Evolutionary conservation across 2,113 vertebrate genomes (phyloP).

Genomic region (Ciconia boyciana): DNA sequence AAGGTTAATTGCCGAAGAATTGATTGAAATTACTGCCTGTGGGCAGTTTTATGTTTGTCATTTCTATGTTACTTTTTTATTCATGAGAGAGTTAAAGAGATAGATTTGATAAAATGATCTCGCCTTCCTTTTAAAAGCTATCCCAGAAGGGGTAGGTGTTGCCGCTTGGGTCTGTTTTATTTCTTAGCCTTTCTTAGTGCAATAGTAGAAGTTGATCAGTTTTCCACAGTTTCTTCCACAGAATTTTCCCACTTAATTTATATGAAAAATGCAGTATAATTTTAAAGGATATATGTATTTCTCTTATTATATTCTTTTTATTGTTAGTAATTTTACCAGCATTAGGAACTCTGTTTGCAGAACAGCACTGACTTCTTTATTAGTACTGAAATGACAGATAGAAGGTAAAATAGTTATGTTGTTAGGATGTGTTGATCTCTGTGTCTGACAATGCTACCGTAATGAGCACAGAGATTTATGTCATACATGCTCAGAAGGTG

Average conservation of each 20-base stretch:
- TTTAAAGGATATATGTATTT: background rate
- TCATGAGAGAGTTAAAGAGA: background rate
- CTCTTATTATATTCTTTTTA: background rate
- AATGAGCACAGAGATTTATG: background rate
- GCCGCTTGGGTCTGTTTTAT: background rate
- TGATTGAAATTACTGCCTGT: constrained; percentile 12
- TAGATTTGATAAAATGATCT: background rate
- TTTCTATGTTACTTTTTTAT: background rate
- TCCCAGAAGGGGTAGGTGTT: background rate
- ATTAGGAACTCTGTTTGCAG: background rate
- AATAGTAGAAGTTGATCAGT: background rate
- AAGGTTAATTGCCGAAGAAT: constrained; percentile 44
- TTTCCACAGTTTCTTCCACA: background rate
- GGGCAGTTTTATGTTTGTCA: constrained; percentile 18
- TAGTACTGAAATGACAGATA: background rate
- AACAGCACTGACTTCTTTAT: background rate
- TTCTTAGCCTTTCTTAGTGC: background rate
- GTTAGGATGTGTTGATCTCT: background rate
- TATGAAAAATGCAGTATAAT: background rate
- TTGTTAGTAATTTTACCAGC: background rate
- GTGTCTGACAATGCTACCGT: background rate
- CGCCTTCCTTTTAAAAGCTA: background rate
- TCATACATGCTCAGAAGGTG: background rate
- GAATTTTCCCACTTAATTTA: background rate
- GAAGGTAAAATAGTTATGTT: background rate